Conservation (phyloP, 2,797 vertebrate species). For the Philypnodon macrostomus region DNA sequence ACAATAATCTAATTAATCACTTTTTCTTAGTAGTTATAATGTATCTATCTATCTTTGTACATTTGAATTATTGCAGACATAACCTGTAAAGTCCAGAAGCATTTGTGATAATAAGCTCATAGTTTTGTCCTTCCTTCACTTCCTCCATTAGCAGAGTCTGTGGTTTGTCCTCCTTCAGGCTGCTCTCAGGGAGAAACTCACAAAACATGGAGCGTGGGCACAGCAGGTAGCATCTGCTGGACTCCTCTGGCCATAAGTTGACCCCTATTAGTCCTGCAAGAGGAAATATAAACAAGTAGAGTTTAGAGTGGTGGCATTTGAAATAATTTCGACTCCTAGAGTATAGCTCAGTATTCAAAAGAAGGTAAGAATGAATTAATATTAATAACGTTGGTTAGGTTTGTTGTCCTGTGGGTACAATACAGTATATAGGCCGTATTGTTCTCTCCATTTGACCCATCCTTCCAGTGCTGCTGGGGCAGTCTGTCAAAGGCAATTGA, state of each 20-base stretch:
- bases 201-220: slow-evolving; percentile 85
- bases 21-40: too few species aligned
- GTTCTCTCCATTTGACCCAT: too few species aligned
- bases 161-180: slow-evolving; percentile 60
- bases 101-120: slow-evolving; percentile 85
- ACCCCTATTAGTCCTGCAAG: slow-evolving; percentile 83
- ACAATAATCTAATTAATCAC: too few species aligned
- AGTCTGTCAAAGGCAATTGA: too few species aligned
- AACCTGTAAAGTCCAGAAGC: slow-evolving; percentile 81
- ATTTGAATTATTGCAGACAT: too few species aligned
- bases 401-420: too few species aligned
- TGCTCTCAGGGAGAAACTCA: slow-evolving; percentile 83
- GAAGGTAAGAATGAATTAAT: too few species aligned
- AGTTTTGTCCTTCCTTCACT: slow-evolving; percentile 78
- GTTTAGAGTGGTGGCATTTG: neutral
- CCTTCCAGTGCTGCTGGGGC: too few species aligned
- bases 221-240: slow-evolving; percentile 79
- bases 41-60: too few species aligned
- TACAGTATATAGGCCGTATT: too few species aligned
- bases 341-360: neutral
- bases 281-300: neutral
- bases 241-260: slow-evolving; percentile 83
- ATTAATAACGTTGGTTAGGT: too few species aligned
- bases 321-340: neutral
- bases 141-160: slow-evolving; percentile 81